phyloP scores from a whole-genome alignment of 2,888 invertebrate species.

The Drosophila nigritarsus region DNA sequence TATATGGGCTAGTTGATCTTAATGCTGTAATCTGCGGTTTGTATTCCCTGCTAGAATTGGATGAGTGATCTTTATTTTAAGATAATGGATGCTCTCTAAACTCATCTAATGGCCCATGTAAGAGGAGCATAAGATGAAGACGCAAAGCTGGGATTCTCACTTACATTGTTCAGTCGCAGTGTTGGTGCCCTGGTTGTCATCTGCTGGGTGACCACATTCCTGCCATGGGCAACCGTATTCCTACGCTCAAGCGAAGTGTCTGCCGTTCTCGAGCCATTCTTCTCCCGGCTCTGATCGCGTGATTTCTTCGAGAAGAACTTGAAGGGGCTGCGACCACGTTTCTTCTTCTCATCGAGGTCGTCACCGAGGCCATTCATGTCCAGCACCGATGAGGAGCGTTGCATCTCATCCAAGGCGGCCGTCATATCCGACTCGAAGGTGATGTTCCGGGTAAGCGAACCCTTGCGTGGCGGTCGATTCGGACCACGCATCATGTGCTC shows the following conservation, averaged over 20 bases:
- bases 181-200: conserved; percentile 86
- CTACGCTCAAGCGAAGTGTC: conserved; percentile 84
- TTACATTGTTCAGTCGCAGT: conserved; percentile 85
- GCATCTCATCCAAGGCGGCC: conserved; percentile 85
- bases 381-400: conserved; percentile 91
- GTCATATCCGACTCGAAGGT: conserved; percentile 84
- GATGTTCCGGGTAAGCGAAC: conserved; percentile 88
- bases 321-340: conserved; percentile 95
- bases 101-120: background rate
- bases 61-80: background rate
- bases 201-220: conserved; percentile 85
- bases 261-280: conserved; percentile 82
- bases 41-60: background rate
- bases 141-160: conserved; percentile 14
- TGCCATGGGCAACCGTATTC: conserved; percentile 85
- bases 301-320: conserved; percentile 94
- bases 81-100: background rate
- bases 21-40: background rate
- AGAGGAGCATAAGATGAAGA: background rate
- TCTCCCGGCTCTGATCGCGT: conserved; percentile 89
- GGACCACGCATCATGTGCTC: conserved; percentile 87
- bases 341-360: conserved; percentile 89
- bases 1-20: background rate
- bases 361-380: conserved; percentile 89
- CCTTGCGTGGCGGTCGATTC: conserved; percentile 90